Base-by-base conservation (phyloP, 2,797 vertebrate genomes). In the Siniperca obscura region DNA sequence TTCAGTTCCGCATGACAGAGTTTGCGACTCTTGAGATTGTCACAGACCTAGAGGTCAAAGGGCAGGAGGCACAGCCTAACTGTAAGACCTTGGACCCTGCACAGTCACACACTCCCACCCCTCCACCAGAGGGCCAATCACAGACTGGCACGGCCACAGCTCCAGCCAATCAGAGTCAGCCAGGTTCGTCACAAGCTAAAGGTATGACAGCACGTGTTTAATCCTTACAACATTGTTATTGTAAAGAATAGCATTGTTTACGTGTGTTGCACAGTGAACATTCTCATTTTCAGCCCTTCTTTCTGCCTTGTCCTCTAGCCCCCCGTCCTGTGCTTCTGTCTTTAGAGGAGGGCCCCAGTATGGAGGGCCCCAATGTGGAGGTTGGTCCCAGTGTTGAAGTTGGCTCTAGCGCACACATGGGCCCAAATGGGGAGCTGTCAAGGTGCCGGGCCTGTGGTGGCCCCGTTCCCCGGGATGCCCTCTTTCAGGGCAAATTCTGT, bases 1-100 rank as follows among this genome's bases (percentile, higher is more conserved):
- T 83, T 65, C 83, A 98, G 97, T 97, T 97, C 78, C 89, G 93
- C 74, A 95, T 97, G 95, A 97, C 96, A 64, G 96, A 97, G 86
- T 97, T 97, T 95, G 96, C 96, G 69, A 96, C 95, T 19, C 88
- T 97, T 84, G 97, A 98, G 93, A 95, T 97, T n/a, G 92, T 97
- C 86, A 95, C 96, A 22, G 96, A 96, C 73, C 78, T 86, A 7
- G 95, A 96, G 87, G 94, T 94, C 68, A 92, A 94, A 93, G 92
- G 93, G 79, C 94, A 89, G 67, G 86, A 89, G 78, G 71, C 79
- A n/a, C 85, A 85, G 69, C 71, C 89, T 57, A 91, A 88, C 1
- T 27, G 68, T 30, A 81, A 85, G 74, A 90, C 89, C 57, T 89
- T 92, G 89, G 90, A 95, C 84, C 90, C 92, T 0, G 88, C 87